Conservation (phyloP, 2,797 vertebrate genomes). For the Mormyrops attenuatus region DNA sequence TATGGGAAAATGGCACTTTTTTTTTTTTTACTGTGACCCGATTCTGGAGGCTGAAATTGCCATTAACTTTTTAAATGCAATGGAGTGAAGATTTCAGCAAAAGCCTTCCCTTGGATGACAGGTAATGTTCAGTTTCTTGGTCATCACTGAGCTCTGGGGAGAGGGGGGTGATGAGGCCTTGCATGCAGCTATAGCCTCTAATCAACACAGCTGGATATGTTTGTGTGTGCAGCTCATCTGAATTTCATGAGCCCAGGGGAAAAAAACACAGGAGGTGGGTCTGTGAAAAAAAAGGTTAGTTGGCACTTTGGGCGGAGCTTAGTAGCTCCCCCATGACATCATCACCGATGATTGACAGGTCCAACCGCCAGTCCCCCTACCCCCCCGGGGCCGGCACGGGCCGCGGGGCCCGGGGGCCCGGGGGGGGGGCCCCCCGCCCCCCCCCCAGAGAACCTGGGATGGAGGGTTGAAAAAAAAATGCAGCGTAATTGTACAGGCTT, state of each 20-base stretch:
- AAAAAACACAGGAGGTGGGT: neutral
- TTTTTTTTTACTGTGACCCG: neutral
- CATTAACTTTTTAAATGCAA: neutral
- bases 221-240: constrained; percentile 42
- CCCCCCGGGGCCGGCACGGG: too few relatives aligned
- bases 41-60: neutral
- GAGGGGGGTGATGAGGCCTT: neutral
- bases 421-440: constrained; percentile 15
- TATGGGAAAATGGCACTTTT: neutral
- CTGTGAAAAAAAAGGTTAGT: neutral
- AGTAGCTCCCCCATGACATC: too few relatives aligned
- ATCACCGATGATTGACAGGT: too few relatives aligned
- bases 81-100: neutral
- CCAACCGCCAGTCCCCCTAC: too few relatives aligned
- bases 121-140: neutral
- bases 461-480: constrained; percentile 17
- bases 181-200: constrained; percentile 33
- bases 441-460: constrained; percentile 35
- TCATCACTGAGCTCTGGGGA: neutral
- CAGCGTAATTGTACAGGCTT: constrained; percentile 6
- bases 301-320: too few relatives aligned
- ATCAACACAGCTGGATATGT: constrained; percentile 43
- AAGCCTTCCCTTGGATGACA: neutral
- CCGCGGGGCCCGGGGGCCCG: too few relatives aligned
- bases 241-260: constrained; percentile 48